A percentile compares a stretch with the other conserved stretches of the same genome.
Conservation (phyloP, 2,888 invertebrate species). For the Aporophyla nigra region DNA sequence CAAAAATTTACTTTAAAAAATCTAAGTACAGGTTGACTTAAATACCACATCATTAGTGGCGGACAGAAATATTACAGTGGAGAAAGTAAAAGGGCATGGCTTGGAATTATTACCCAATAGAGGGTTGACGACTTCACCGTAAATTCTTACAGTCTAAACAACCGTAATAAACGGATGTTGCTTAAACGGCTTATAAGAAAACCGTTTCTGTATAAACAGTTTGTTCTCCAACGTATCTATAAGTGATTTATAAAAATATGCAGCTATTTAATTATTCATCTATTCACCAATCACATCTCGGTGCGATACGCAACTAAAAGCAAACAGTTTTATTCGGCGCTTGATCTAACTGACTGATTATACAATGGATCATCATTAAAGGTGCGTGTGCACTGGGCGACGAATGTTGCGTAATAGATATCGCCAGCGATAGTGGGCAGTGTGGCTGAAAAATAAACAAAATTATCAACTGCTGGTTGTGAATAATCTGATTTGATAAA, state of each 20-base stretch:
- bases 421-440: neutral
- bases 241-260: constrained; percentile 30
- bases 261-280: constrained; percentile 40
- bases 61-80: no score
- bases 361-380: constrained; percentile 75
- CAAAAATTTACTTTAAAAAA: no score
- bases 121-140: no score
- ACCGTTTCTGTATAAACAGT: constrained; percentile 1
- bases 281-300: constrained; percentile 40
- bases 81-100: no score
- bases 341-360: constrained; percentile 73
- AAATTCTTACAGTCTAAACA: neutral
- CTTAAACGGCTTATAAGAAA: neutral
- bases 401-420: neutral
- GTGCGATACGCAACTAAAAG: constrained; percentile 47
- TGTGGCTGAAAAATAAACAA: neutral
- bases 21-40: no score
- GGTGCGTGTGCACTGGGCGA: constrained; percentile 40
- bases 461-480: neutral
- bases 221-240: neutral
- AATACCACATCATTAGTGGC: no score
- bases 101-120: neutral
- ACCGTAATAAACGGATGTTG: neutral
- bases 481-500: no score
- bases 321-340: constrained; percentile 69